Conservation (phyloP, 1,140 invertebrate species). For the Trichomalopsis sarcophagae region DNA sequence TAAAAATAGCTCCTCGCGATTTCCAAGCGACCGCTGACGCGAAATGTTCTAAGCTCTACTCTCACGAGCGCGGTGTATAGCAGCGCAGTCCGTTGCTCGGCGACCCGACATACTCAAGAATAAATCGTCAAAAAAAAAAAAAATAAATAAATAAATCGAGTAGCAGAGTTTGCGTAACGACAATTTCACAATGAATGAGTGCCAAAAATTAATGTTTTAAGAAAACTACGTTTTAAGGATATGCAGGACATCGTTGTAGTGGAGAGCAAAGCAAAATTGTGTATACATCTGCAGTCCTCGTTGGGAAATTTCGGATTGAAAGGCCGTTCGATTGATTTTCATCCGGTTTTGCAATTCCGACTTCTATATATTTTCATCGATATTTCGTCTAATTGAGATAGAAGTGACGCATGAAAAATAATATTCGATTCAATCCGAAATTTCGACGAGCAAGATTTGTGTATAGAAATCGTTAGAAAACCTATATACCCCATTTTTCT, state of each 20-base stretch:
- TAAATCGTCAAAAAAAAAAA: background rate
- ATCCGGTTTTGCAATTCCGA: background rate
- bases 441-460: background rate
- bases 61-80: background rate
- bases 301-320: background rate
- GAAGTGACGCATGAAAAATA: background rate
- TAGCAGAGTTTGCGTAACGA: constrained; percentile 5
- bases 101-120: background rate
- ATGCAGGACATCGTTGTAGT: background rate
- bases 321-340: background rate
- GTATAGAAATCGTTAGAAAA: background rate
- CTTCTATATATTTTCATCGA: too few species aligned
- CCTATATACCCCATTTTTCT: background rate
- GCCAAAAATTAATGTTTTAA: constrained; percentile 50
- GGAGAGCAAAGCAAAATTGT: background rate
- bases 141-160: background rate
- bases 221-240: background rate
- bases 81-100: background rate
- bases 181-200: constrained; percentile 46
- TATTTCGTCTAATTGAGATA: background rate
- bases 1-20: too few species aligned
- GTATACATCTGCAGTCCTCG: background rate
- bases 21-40: too few species aligned
- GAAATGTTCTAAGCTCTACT: background rate
- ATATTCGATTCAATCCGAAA: background rate